Evolutionary conservation across 2,888 invertebrate species (phyloP).

Genomic region (Eumacrocentrus americanus): DNA sequence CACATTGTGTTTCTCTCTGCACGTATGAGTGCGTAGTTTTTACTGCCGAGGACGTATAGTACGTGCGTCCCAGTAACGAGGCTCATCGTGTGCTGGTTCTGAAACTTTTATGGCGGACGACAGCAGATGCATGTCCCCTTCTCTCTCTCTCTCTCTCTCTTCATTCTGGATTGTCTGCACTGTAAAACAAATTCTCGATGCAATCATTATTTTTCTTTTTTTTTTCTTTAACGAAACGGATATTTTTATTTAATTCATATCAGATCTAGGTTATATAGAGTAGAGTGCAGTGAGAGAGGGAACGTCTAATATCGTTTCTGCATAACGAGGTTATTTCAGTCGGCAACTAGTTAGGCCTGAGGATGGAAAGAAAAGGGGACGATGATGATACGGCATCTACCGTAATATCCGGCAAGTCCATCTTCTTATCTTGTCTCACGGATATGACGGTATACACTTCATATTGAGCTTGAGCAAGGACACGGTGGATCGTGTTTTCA

Average conservation of each 20-base stretch:
- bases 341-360: constrained; percentile 37
- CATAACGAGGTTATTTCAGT: constrained; percentile 47
- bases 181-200: neutral
- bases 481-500: constrained; percentile 11
- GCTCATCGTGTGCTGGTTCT: constrained; percentile 28
- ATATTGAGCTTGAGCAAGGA: constrained; percentile 7
- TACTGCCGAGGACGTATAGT: constrained; percentile 14
- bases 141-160: constrained; percentile 4
- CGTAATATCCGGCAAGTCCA: constrained; percentile 23
- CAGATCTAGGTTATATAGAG: neutral
- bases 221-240: neutral
- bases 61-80: constrained; percentile 27
- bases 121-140: constrained; percentile 24
- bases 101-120: constrained; percentile 29
- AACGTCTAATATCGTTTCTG: constrained; percentile 41
- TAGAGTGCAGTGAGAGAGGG: neutral
- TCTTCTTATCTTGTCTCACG: constrained; percentile 18
- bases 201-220: constrained; percentile 9
- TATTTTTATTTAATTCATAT: neutral
- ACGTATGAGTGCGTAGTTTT: constrained; percentile 2
- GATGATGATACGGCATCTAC: constrained; percentile 10
- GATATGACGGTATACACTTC: neutral
- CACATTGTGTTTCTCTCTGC: neutral
- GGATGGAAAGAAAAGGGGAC: constrained; percentile 7
- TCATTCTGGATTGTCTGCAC: constrained; percentile 12